A percentile compares a stretch with the other conserved stretches of the same genome.
Conservation (phyloP, 2,113 vertebrate species). For the Ovis canadensis region DNA sequence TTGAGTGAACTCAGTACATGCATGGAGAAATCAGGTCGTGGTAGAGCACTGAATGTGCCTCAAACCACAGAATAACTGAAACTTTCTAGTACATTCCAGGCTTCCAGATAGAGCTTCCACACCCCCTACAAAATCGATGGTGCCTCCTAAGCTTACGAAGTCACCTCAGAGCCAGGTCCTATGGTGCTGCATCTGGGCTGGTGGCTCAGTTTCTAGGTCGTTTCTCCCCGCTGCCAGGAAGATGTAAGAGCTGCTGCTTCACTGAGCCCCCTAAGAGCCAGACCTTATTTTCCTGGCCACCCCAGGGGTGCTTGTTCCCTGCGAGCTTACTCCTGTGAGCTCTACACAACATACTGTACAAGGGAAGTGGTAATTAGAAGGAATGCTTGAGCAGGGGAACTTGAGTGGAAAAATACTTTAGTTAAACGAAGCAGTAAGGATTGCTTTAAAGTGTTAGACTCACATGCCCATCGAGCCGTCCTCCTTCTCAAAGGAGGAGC, state of each 20-base stretch:
- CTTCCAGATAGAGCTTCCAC: not conserved
- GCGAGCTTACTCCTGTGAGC: slow-evolving; percentile 73
- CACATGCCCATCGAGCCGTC: not conserved
- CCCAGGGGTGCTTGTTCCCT: slow-evolving; percentile 66
- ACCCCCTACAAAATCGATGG: not conserved
- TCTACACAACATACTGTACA: slow-evolving; percentile 78
- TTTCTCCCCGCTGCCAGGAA: slow-evolving; percentile 71
- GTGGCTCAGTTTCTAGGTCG: slow-evolving; percentile 69
- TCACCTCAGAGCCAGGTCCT: slow-evolving; percentile 20
- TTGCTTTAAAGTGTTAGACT: slow-evolving; percentile 78
- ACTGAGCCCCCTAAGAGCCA: slow-evolving; percentile 78
- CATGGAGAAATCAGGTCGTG: not conserved
- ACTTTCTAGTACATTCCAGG: not conserved
- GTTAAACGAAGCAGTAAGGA: slow-evolving; percentile 79
- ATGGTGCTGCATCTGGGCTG: slow-evolving; percentile 42
- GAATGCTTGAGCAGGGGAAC: slow-evolving; percentile 76
- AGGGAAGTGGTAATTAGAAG: slow-evolving; percentile 84
- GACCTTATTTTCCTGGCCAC: slow-evolving; percentile 76
- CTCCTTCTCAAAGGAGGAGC: not conserved
- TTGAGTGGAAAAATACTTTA: slow-evolving; percentile 82
- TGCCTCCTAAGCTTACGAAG: slow-evolving; percentile 63
- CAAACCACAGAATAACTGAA: not conserved
- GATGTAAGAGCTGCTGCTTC: slow-evolving; percentile 79
- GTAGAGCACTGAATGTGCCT: not conserved
- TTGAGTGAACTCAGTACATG: not conserved